phyloP scores from a whole-genome alignment of 2,888 invertebrate species.

The Sympetrum striolatum region DNA sequence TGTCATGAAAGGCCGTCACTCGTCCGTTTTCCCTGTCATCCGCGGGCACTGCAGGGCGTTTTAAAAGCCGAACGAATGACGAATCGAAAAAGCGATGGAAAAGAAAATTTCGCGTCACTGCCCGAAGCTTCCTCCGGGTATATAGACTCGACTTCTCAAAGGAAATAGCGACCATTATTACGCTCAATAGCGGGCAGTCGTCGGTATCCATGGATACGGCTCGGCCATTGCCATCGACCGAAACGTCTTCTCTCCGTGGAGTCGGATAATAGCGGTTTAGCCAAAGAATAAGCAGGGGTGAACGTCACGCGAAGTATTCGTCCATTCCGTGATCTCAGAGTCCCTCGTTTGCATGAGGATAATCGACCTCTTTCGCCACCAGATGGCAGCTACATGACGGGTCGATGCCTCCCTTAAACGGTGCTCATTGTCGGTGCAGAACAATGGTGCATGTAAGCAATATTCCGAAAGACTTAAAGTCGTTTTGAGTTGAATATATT shows the following conservation, averaged over 20 bases:
- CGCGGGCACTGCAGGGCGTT: no score
- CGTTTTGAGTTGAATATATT: no score
- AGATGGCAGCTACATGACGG: no score
- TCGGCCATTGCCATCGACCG: constrained; percentile 9
- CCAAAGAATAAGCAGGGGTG: neutral
- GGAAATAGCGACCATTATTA: neutral
- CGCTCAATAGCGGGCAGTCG: neutral
- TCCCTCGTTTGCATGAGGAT: neutral
- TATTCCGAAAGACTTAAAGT: no score
- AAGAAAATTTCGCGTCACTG: neutral
- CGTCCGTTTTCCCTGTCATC: no score
- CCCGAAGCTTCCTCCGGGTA: no score
- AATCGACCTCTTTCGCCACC: neutral
- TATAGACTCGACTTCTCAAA: neutral
- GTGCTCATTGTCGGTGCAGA: no score
- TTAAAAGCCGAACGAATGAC: neutral
- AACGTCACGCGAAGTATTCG: constrained; percentile 7
- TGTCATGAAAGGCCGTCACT: no score
- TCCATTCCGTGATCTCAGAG: constrained; percentile 1
- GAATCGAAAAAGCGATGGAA: neutral
- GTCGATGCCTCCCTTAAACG: no score
- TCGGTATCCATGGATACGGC: constrained; percentile 11
- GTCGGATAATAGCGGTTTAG: neutral
- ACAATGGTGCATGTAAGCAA: no score
- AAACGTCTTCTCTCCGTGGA: neutral